Evolutionary conservation across 2,113 vertebrate genomes (phyloP).

Genomic region (Epinephelus cyanopodus): DNA sequence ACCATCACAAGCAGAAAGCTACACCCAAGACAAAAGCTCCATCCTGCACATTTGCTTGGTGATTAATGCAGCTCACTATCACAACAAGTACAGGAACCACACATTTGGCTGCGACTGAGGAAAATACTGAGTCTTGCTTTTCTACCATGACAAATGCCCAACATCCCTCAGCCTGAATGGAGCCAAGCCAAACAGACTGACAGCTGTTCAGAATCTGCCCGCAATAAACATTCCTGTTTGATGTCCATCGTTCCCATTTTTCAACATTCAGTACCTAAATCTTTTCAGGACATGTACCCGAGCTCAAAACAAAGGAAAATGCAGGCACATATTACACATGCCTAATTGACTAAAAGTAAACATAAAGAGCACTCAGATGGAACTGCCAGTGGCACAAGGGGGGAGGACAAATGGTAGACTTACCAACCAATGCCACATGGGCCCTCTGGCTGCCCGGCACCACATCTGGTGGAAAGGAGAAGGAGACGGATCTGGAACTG

Average conservation of each 20-base stretch:
- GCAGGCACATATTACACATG: slow-evolving; percentile 13
- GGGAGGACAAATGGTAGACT: slow-evolving; percentile 52
- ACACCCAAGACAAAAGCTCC: neutral
- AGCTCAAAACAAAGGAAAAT: slow-evolving; percentile 32
- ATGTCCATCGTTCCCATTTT: slow-evolving; percentile 41
- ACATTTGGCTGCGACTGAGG: slow-evolving; percentile 9
- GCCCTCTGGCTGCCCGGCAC: slow-evolving; percentile 88
- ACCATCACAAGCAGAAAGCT: neutral
- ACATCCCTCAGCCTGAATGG: slow-evolving; percentile 29
- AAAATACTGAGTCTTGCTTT: slow-evolving; percentile 22
- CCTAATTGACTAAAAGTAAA: slow-evolving; percentile 40
- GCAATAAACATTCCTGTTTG: slow-evolving; percentile 51
- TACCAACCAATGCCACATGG: slow-evolving; percentile 88
- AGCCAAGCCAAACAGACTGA: slow-evolving; percentile 40
- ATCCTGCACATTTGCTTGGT: neutral
- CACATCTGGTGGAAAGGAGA: slow-evolving; percentile 87
- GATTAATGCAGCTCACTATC: slow-evolving; percentile 33
- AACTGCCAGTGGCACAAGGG: slow-evolving; percentile 25
- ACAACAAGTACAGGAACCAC: slow-evolving; percentile 18
- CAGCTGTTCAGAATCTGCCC: slow-evolving; percentile 55
- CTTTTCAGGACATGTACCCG: neutral
- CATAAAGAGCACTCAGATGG: slow-evolving; percentile 18
- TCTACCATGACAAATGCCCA: slow-evolving; percentile 33
- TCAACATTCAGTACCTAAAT: slow-evolving; percentile 10
- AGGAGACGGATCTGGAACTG: slow-evolving; percentile 79